Evolutionary conservation across 1,140 invertebrate species (phyloP).

Genomic region (Branchinecta lindahli): DNA sequence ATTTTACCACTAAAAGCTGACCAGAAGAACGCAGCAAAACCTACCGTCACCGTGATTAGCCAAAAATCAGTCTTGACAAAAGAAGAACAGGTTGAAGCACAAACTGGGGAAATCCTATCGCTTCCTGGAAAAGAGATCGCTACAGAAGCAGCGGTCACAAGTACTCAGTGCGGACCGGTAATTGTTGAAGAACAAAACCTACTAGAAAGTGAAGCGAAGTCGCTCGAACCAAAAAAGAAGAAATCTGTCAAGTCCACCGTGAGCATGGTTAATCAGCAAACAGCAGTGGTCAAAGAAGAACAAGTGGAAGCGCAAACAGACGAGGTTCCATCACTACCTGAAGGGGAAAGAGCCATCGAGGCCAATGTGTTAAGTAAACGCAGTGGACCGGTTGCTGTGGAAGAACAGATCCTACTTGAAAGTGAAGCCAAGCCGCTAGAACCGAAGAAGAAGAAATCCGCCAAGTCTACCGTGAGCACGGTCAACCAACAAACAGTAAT

Average conservation of each 20-base stretch:
- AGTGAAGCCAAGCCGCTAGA: conserved; percentile 16
- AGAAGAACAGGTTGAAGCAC: too few relatives aligned
- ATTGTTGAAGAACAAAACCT: conserved; percentile 24
- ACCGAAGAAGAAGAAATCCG: conserved; percentile 21
- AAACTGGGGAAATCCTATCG: too few relatives aligned
- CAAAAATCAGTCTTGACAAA: too few relatives aligned
- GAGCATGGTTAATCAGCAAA: conserved; percentile 21
- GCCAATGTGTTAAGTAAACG: conserved; percentile 17
- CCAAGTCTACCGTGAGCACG: conserved; percentile 23
- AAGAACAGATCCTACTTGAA: conserved; percentile 17
- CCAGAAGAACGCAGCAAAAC: too few relatives aligned
- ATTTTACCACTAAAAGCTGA: too few relatives aligned
- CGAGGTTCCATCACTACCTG: conserved; percentile 12
- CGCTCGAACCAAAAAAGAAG: conserved; percentile 14
- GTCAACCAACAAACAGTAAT: conserved; percentile 24
- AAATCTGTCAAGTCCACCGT: conserved; percentile 15
- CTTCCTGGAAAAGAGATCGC: conserved; percentile 7
- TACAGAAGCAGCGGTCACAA: conserved; percentile 25
- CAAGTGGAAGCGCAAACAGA: conserved; percentile 22
- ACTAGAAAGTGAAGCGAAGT: conserved; percentile 24
- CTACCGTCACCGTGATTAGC: too few relatives aligned
- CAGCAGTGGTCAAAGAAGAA: conserved; percentile 19
- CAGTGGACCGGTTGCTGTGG: conserved; percentile 1
- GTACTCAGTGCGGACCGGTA: conserved; percentile 24
- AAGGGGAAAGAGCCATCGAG: conserved; percentile 12